phyloP scores from a whole-genome alignment of 2,797 vertebrate species.

The Anguilla pacifica region DNA sequence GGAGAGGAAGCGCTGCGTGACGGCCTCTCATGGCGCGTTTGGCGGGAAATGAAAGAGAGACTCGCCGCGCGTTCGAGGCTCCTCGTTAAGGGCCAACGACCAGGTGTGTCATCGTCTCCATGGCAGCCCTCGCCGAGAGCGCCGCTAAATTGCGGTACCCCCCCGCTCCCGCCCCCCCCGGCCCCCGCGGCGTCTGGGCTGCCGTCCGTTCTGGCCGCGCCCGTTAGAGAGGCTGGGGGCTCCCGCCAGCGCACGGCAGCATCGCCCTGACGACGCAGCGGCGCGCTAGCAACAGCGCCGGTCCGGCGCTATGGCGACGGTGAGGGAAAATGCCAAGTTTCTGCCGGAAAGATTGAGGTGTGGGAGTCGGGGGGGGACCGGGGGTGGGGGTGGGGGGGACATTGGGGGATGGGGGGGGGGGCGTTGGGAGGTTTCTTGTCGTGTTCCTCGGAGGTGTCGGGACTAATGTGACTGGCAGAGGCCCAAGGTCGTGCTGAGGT shows the following conservation, averaged over 20 bases:
- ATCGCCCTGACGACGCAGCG: neutral
- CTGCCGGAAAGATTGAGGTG: neutral
- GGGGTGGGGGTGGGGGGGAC: neutral
- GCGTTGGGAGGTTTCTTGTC: neutral
- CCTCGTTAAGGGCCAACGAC: neutral
- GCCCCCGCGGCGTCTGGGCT: neutral
- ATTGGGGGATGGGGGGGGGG: too few relatives aligned
- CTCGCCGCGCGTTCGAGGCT: neutral
- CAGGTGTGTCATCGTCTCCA: neutral
- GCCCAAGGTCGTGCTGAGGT: conserved; percentile 1
- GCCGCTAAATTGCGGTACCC: neutral
- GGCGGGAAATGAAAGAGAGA: neutral
- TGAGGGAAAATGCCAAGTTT: neutral
- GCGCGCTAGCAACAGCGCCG: neutral
- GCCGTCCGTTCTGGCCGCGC: neutral
- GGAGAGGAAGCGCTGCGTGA: neutral
- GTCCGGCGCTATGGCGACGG: neutral
- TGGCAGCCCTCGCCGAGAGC: neutral
- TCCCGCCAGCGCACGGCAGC: neutral
- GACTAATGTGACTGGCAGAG: conserved; percentile 25
- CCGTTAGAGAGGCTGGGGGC: neutral
- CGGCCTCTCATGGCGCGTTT: neutral
- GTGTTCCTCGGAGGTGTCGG: neutral
- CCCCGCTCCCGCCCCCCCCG: too few relatives aligned
- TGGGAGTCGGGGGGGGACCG: too few relatives aligned